Percentiles rank a stretch among this genome's conserved stretches.
phyloP scores from a whole-genome alignment of 2,888 invertebrate genomes.

The Alloscopus bannaensis region DNA sequence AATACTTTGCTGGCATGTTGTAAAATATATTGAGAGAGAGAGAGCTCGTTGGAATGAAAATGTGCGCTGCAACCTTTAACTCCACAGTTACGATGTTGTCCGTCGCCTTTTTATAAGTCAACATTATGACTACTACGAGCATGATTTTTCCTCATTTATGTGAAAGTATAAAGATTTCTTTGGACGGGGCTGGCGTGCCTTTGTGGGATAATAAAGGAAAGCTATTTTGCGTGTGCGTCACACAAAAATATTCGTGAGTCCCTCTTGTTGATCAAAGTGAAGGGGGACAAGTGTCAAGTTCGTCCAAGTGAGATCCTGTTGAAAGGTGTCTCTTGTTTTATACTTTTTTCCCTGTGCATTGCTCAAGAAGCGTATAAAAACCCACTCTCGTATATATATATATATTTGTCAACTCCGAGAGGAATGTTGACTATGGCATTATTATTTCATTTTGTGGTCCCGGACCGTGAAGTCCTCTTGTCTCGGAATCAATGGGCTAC shows the following conservation, averaged over 20 bases:
- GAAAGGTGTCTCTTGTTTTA: slow-evolving; percentile 15
- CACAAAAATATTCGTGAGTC: no score
- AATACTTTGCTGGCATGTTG: slow-evolving; percentile 44
- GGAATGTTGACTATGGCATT: slow-evolving; percentile 55
- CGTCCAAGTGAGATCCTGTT: slow-evolving; percentile 14
- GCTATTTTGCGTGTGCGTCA: no score
- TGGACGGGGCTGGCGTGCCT: no score
- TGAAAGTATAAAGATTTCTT: no score
- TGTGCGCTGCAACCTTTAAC: no score
- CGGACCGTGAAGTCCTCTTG: no score
- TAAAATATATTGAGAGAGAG: slow-evolving; percentile 22
- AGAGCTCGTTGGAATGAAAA: slow-evolving; percentile 8
- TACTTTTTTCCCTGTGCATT: not conserved
- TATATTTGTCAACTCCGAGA: slow-evolving; percentile 56
- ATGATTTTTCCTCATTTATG: no score
- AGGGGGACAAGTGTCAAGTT: not conserved
- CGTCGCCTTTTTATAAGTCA: no score
- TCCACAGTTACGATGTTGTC: no score
- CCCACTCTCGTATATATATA: slow-evolving; percentile 43
- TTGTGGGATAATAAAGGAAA: no score
- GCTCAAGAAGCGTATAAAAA: slow-evolving; percentile 48
- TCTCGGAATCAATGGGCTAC: no score
- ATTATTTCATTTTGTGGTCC: slow-evolving; percentile 35
- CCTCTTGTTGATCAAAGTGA: not conserved
- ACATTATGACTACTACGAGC: no score